phyloP scores from a whole-genome alignment of 2,888 invertebrate species.

The Philaethria dido region DNA sequence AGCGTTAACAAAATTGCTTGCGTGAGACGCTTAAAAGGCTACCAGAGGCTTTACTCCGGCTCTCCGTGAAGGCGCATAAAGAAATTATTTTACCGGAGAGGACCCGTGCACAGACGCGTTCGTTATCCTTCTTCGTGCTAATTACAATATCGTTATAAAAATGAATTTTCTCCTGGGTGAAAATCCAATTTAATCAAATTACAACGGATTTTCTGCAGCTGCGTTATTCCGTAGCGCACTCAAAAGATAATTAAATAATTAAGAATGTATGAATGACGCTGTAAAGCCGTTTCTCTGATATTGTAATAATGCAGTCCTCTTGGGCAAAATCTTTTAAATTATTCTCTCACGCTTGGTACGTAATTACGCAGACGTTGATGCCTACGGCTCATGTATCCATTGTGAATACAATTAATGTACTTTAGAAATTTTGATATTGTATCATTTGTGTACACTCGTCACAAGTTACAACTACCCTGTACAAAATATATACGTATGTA shows the following conservation, averaged over 20 bases:
- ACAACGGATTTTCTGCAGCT: conserved; percentile 69
- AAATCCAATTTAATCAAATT: conserved; percentile 76
- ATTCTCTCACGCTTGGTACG: conserved; percentile 72
- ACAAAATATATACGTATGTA: background rate
- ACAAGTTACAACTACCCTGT: background rate
- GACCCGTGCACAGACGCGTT: conserved; percentile 28
- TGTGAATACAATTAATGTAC: conserved; percentile 55
- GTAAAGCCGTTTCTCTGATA: conserved; percentile 79
- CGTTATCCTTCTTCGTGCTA: conserved; percentile 40
- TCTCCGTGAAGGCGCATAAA: conserved; percentile 29
- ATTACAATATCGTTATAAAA: conserved; percentile 52
- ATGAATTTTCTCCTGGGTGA: conserved; percentile 56
- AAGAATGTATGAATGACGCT: conserved; percentile 81
- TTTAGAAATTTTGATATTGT: conserved; percentile 50
- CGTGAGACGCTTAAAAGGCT: conserved; percentile 64
- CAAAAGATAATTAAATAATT: conserved; percentile 82
- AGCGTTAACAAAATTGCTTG: conserved; percentile 74
- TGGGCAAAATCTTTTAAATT: conserved; percentile 79
- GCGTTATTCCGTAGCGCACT: conserved; percentile 66
- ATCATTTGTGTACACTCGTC: conserved; percentile 28
- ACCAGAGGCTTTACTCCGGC: conserved; percentile 46
- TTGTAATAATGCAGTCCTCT: conserved; percentile 82
- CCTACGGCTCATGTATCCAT: conserved; percentile 60
- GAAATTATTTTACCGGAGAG: conserved; percentile 45
- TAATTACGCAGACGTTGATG: conserved; percentile 69